Percentiles rank a stretch among this genome's conserved stretches.
phyloP scores from a whole-genome alignment of 2,888 invertebrate species.

The Ectobius pallidus region DNA sequence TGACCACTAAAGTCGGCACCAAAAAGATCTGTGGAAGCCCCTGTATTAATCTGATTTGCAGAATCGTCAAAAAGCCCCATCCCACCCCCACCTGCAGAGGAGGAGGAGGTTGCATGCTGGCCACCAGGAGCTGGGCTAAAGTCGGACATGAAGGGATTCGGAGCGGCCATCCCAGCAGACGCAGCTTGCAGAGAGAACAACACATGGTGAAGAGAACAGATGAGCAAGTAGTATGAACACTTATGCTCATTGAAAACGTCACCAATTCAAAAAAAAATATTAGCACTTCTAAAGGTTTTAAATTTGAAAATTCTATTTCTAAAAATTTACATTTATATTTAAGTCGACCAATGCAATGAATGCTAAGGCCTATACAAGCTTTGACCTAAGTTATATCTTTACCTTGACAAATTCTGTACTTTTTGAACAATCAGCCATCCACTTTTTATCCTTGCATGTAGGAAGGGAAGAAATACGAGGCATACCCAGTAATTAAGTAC shows the following conservation, averaged over 20 bases:
- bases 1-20: slow-evolving; percentile 30
- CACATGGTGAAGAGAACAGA: slow-evolving; percentile 33
- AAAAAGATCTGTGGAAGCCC: slow-evolving; percentile 34
- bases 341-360: no score
- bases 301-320: no score
- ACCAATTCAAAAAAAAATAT: slow-evolving; percentile 6
- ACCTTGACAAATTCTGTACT: not conserved
- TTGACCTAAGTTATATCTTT: not conserved
- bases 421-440: not conserved
- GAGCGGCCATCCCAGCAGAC: slow-evolving; percentile 57
- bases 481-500: no score
- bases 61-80: slow-evolving; percentile 35
- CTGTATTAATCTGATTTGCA: not conserved
- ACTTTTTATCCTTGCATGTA: not conserved
- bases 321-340: no score
- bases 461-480: not conserved
- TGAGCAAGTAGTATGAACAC: slow-evolving; percentile 16
- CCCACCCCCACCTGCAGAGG: slow-evolving; percentile 35
- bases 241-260: slow-evolving; percentile 14
- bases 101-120: slow-evolving; percentile 38
- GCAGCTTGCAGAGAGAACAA: slow-evolving; percentile 52
- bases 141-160: slow-evolving; percentile 70
- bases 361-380: not conserved
- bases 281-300: no score
- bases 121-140: slow-evolving; percentile 47